These are phyloP conservation scores for Actinia equina DNA, from an alignment of 64 coral and sea anemone genomes.

Conservation along the genomic window DNA sequence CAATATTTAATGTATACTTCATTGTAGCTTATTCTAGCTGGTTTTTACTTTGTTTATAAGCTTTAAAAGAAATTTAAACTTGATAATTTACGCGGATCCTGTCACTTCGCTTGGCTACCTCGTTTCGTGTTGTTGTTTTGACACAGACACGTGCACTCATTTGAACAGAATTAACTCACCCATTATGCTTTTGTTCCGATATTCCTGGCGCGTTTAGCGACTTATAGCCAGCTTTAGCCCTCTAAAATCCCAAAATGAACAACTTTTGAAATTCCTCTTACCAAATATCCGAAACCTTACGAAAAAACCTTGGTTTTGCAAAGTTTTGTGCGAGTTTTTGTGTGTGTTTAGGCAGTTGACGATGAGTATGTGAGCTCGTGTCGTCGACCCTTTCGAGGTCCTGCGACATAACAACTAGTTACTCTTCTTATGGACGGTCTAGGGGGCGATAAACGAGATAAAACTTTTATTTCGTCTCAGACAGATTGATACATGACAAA, in stretches of 20 bases:
- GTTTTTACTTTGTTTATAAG: neutral
- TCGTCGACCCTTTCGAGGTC: slow-evolving; percentile 14
- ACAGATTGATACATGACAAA: neutral
- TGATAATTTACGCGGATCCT: neutral
- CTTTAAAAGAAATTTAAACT: neutral
- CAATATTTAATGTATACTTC: slow-evolving; percentile 75
- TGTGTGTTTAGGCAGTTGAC: slow-evolving; percentile 2
- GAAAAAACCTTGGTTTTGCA: neutral
- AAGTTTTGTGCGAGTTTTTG: neutral
- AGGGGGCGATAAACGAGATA: slow-evolving; percentile 11
- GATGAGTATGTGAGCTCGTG: slow-evolving; percentile 15
- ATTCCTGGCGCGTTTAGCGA: slow-evolving; percentile 37
- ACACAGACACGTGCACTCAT: slow-evolving; percentile 88
- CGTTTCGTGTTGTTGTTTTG: slow-evolving; percentile 60
- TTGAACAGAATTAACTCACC: slow-evolving; percentile 90
- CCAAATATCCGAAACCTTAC: neutral
- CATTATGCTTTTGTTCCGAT: slow-evolving; percentile 78
- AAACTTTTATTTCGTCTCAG: neutral
- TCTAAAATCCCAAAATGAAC: slow-evolving; percentile 8
- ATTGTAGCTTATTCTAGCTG: slow-evolving; percentile 3
- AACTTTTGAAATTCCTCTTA: neutral
- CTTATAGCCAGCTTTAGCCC: neutral
- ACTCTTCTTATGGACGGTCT: slow-evolving; percentile 1
- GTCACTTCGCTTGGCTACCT: slow-evolving; percentile 18
- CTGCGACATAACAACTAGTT: slow-evolving; percentile 24